Evolutionary conservation across 2,797 vertebrate species (phyloP).

Genomic region (Taeniopygia guttata): DNA sequence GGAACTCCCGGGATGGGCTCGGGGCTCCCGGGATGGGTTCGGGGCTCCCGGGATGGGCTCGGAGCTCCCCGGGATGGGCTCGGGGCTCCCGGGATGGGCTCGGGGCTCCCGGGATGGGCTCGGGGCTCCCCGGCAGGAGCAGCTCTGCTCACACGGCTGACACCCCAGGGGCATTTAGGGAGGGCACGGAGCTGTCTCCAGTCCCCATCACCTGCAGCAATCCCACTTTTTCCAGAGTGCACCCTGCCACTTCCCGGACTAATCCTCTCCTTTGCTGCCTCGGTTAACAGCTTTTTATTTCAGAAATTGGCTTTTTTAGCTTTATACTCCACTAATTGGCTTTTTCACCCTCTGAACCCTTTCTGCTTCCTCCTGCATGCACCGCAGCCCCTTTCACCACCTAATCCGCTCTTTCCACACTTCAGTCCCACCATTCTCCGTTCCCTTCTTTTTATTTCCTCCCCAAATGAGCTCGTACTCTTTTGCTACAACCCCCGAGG

Average conservation of each 20-base stretch:
- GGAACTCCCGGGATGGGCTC: no score
- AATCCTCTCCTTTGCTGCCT: constrained; percentile 23
- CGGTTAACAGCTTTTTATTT: constrained; percentile 33
- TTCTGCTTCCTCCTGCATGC: constrained; percentile 9
- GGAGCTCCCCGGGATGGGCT: no score
- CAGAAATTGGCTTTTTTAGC: constrained; percentile 47
- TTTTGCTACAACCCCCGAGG: not conserved
- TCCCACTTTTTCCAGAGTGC: not conserved
- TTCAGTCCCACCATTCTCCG: constrained; percentile 22
- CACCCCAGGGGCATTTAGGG: accelerated
- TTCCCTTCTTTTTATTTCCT: constrained; percentile 25
- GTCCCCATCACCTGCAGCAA: not conserved
- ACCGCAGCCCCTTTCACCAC: not conserved
- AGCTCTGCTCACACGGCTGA: not conserved
- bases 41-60: no score
- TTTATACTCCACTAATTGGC: constrained; percentile 44
- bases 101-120: no score
- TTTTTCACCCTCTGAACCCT: constrained; percentile 36
- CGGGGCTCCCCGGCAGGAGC: no score
- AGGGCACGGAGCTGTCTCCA: not conserved
- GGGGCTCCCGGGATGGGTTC: no score
- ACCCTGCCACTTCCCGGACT: not conserved
- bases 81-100: no score
- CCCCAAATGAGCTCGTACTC: not conserved
- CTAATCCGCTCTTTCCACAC: constrained; percentile 53